Evolutionary conservation across 2,113 vertebrate genomes (phyloP).

Genomic region (Pithys albifrons): DNA sequence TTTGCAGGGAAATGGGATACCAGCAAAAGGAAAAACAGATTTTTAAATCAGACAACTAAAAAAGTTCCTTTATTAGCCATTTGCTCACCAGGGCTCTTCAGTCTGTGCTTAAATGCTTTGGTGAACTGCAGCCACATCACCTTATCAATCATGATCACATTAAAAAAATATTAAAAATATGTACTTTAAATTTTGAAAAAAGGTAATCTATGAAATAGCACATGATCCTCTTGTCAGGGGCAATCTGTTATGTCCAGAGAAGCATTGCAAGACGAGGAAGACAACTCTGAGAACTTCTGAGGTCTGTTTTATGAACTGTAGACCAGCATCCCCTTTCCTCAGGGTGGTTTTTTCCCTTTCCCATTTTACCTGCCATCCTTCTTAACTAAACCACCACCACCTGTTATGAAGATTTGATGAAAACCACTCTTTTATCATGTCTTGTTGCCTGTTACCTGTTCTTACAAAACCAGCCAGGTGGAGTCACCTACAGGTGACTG

Average conservation of each 20-base stretch:
- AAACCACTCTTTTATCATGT: background rate
- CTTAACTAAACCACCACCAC: background rate
- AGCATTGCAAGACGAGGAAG: background rate
- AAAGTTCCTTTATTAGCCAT: background rate
- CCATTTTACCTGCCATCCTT: background rate
- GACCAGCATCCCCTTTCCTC: background rate
- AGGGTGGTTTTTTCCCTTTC: background rate
- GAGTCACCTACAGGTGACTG: background rate
- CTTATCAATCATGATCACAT: background rate
- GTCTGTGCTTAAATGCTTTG: background rate
- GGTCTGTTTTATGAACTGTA: background rate
- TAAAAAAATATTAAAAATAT: background rate
- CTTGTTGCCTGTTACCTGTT: background rate
- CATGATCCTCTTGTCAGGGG: background rate
- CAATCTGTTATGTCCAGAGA: background rate
- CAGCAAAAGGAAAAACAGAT: background rate
- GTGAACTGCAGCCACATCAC: accelerated
- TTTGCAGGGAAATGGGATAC: background rate
- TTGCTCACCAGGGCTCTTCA: background rate
- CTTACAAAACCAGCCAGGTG: background rate
- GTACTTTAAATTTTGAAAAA: background rate
- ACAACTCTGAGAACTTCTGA: background rate
- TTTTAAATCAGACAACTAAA: background rate
- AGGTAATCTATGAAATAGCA: background rate
- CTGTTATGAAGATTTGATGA: background rate